Percentiles rank a stretch among this genome's conserved stretches.
These are phyloP conservation scores for Urophycis tenuis DNA, from an alignment of 2,797 vertebrate genomes.

Conservation along the genomic window DNA sequence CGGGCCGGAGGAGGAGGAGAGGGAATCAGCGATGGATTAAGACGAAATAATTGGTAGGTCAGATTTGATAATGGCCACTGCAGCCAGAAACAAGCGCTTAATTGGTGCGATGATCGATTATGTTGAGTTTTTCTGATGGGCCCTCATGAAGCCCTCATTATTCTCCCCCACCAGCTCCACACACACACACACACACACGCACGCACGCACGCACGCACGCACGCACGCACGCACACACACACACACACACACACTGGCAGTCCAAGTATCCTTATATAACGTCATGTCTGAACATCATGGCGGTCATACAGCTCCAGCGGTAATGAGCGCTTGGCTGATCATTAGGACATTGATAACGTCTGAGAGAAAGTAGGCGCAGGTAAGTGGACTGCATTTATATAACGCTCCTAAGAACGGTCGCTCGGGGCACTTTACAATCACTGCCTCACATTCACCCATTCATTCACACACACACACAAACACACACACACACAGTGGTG, in stretches of 20 bases:
- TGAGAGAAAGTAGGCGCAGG: not conserved
- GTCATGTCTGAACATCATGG: conserved; percentile 31
- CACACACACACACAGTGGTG: not conserved
- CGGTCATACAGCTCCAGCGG: conserved; percentile 35
- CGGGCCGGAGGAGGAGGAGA: no score
- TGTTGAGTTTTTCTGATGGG: conserved; percentile 68
- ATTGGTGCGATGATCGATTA: conserved; percentile 69
- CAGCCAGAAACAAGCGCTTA: conserved; percentile 68
- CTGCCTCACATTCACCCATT: not conserved
- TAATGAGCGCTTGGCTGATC: conserved; percentile 68
- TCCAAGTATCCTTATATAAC: conserved; percentile 10
- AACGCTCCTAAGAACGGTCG: not conserved
- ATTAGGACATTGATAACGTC: conserved; percentile 40
- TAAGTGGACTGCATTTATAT: not conserved
- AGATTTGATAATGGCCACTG: conserved; percentile 75
- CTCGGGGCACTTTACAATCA: not conserved
- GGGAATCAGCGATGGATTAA: conserved; percentile 65
- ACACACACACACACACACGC: conserved; percentile 34
- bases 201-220: conserved; percentile 29
- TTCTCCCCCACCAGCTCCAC: conserved; percentile 48
- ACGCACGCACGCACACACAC: conserved; percentile 36
- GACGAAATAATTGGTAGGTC: conserved; percentile 80
- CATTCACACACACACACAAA: not conserved
- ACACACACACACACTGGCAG: conserved; percentile 21
- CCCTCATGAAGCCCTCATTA: conserved; percentile 68